Conservation (phyloP, 2,113 vertebrate genomes). For the Addax nasomaculatus region DNA sequence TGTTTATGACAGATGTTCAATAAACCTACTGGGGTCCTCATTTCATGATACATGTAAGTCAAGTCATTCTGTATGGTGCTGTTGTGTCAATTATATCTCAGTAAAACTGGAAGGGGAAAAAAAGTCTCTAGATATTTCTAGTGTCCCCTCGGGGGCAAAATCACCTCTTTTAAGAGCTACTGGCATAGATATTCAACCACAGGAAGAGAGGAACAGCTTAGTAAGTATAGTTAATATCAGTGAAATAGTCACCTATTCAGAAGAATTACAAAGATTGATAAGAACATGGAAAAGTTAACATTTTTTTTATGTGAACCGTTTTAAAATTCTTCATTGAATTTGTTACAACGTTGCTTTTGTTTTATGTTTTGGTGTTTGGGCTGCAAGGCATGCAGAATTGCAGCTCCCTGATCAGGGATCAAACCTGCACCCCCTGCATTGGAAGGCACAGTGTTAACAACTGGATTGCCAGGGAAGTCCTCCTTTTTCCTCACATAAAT, state of each 20-base stretch:
- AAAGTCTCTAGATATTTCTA: background rate
- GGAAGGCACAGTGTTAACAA: background rate
- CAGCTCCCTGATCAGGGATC: background rate
- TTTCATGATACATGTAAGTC: background rate
- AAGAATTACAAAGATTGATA: background rate
- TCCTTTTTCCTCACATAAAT: background rate
- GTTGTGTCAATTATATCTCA: background rate
- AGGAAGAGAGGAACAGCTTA: background rate
- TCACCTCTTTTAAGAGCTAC: background rate
- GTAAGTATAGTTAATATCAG: background rate
- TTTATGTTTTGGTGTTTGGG: background rate
- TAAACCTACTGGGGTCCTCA: background rate
- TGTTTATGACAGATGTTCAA: background rate
- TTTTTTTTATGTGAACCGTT: background rate
- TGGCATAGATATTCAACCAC: background rate
- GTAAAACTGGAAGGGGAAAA: background rate
- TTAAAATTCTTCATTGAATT: background rate
- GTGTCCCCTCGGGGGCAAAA: background rate
- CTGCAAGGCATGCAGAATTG: background rate
- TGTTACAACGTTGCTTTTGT: background rate
- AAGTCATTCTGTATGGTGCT: background rate
- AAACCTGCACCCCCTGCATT: background rate
- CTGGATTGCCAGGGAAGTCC: background rate
- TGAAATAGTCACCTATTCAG: background rate
- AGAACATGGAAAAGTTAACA: background rate